Base-by-base conservation (phyloP, 2,113 vertebrate genomes). In the Pangasianodon gigas region DNA sequence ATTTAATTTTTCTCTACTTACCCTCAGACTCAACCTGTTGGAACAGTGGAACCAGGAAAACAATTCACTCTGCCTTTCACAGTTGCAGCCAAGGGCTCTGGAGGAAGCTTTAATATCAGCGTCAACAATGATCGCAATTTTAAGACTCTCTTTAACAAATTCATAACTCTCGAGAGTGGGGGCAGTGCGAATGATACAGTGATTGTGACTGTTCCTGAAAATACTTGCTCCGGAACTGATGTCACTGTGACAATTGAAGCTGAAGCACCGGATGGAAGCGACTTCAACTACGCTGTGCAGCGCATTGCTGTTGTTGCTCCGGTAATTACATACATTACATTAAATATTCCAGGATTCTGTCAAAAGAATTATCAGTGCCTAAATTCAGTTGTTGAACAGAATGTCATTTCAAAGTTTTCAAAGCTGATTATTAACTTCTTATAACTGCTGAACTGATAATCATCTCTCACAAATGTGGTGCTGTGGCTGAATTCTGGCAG, bases 231-330 rank as follows among this genome's bases (percentile, higher is more conserved):
- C 10, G 96, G 96, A 81, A 94, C 93, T 10, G 94, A 93, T 0
- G 90, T 96, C 81, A 95, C 95, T 1, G 80, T 96, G 0, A 96
- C 93, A 11, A 94, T 96, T n/a, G 93, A 91, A 46, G 95, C 91
- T 2, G 69, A 94, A 62, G 90, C 93, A 51, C 0, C 92, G 0
- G 89, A 83, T 0, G 82, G 60, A 8, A 69, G 84, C 0, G 95
- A 96, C 84, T 90, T 88, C 87, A 96, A 96, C 94, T 96, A 94
- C 0, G 83, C 83, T 13, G 92, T 96, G 1, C 89, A 95, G 21
- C 88, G 93, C 29, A 90, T 96, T 79, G 90, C 94, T 69, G 91
- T 96, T 46, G 2, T 13, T 44, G 46, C 90, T n/a, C 93, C 93
- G 95, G 96, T 96, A 88, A 90, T 13, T 52, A 13, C 6, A 65